Conservation (phyloP, 2,888 invertebrate genomes). For the Hypomecis atomaria region DNA sequence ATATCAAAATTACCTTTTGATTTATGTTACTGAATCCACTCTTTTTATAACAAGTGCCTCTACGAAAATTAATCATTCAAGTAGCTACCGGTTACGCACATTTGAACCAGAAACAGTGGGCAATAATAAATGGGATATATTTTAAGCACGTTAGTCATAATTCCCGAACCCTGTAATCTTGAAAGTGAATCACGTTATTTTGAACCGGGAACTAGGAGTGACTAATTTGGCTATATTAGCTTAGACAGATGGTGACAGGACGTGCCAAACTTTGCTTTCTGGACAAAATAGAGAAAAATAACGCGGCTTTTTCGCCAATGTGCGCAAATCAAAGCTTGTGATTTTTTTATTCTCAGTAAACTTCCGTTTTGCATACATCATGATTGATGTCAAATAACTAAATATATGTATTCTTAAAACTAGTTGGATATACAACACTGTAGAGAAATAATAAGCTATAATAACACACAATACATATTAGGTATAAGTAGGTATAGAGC, state of each 20-base stretch:
- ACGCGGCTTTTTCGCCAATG: constrained; percentile 1
- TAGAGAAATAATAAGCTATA: no score
- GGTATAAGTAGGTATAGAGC: no score
- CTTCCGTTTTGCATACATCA: no score
- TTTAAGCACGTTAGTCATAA: constrained; percentile 64
- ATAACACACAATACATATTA: no score
- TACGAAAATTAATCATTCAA: constrained; percentile 51
- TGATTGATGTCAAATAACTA: no score
- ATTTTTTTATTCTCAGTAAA: no score
- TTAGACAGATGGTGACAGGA: constrained; percentile 9
- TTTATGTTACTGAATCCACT: neutral
- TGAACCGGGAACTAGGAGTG: constrained; percentile 38
- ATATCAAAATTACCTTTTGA: neutral
- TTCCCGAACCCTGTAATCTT: constrained; percentile 51
- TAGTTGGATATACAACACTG: no score
- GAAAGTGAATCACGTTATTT: constrained; percentile 54
- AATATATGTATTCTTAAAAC: no score
- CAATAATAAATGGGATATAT: constrained; percentile 59
- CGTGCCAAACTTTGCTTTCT: constrained; percentile 10
- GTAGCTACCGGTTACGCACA: constrained; percentile 56
- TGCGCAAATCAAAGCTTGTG: neutral
- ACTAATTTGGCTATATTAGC: constrained; percentile 44
- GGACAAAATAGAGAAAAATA: constrained; percentile 1
- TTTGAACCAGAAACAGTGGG: constrained; percentile 53
- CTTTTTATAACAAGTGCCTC: neutral